Evolutionary conservation across 2,888 invertebrate genomes (phyloP).

Genomic region (Neoaliturus tenellus): DNA sequence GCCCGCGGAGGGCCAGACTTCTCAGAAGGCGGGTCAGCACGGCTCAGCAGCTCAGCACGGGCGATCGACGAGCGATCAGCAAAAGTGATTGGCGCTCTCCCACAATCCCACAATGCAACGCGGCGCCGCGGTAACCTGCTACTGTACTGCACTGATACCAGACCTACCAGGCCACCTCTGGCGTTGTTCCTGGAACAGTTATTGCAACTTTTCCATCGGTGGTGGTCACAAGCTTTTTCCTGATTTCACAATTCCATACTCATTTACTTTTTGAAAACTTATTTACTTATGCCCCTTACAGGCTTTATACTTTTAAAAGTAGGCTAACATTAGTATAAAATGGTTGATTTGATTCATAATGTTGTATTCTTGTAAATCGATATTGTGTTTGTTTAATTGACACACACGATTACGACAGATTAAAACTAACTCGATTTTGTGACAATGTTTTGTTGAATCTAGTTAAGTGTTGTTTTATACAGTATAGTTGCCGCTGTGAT

Average conservation of each 20-base stretch:
- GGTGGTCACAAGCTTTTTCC: background rate
- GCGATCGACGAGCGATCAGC: slow-evolving; percentile 1
- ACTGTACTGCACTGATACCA: background rate
- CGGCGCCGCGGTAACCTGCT: background rate
- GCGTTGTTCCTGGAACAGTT: background rate
- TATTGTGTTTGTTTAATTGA: too few relatives aligned
- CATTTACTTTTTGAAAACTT: too few relatives aligned
- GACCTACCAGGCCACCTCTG: background rate
- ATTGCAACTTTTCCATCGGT: background rate
- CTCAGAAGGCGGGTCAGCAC: slow-evolving; percentile 4
- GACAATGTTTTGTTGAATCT: too few relatives aligned
- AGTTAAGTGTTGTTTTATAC: too few relatives aligned
- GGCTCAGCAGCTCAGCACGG: background rate
- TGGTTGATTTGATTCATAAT: too few relatives aligned
- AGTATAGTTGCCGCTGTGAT: too few relatives aligned
- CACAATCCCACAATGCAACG: slow-evolving; percentile 1
- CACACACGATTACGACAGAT: too few relatives aligned
- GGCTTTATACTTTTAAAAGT: too few relatives aligned
- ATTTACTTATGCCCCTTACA: too few relatives aligned
- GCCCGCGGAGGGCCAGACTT: background rate
- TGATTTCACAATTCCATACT: background rate
- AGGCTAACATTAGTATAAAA: too few relatives aligned
- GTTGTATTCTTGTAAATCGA: too few relatives aligned
- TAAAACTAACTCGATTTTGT: too few relatives aligned
- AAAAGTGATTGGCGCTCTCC: background rate